phyloP scores from a whole-genome alignment of 2,888 invertebrate genomes.

The Erebia epiphron region DNA sequence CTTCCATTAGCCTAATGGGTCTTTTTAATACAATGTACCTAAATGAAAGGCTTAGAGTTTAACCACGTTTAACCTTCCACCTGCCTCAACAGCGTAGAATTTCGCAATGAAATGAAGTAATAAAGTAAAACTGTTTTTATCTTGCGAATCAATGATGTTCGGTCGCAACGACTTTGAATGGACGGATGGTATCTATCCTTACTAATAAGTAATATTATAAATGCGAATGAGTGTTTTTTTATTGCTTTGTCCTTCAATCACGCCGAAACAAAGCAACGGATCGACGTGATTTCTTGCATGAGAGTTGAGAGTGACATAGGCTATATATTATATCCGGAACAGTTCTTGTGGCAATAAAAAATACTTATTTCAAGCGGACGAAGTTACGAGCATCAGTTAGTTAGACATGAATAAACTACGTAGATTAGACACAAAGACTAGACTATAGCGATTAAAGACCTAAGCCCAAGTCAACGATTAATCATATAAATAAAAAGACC shows the following conservation, averaged over 20 bases:
- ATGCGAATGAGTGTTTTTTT: too few species aligned
- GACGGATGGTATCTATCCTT: background rate
- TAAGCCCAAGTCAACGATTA: too few species aligned
- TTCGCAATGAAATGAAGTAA: background rate
- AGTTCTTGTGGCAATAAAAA: too few species aligned
- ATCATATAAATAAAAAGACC: too few species aligned
- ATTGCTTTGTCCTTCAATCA: too few species aligned
- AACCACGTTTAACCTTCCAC: slow-evolving; percentile 3
- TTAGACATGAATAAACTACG: background rate
- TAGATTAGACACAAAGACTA: background rate
- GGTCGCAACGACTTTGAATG: background rate
- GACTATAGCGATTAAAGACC: background rate
- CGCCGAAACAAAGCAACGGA: too few species aligned
- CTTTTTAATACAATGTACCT: slow-evolving; percentile 32
- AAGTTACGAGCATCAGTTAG: too few species aligned
- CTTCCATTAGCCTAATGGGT: slow-evolving; percentile 31
- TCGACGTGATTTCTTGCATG: too few species aligned
- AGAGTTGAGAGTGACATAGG: too few species aligned
- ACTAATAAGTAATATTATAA: too few species aligned
- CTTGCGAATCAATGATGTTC: background rate
- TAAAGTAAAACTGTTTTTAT: background rate
- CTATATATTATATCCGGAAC: too few species aligned
- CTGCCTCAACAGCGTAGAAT: background rate
- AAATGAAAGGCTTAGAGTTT: slow-evolving; percentile 15
- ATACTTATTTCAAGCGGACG: too few species aligned